phyloP scores from a whole-genome alignment of 1,140 invertebrate species.

The Triops cancriformis region DNA sequence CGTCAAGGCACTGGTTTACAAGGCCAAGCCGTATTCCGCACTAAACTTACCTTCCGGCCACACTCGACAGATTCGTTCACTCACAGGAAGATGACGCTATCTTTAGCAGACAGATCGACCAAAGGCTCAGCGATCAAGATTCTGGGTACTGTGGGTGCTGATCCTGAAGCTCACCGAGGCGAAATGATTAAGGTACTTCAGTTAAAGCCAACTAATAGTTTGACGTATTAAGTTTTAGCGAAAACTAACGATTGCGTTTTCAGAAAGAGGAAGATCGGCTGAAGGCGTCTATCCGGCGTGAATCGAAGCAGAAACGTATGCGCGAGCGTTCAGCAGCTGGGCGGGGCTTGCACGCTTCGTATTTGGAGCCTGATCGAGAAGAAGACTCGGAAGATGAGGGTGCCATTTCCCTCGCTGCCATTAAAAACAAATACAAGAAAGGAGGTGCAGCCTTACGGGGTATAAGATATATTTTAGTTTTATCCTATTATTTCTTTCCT shows the following conservation, averaged over 20 bases:
- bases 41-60: conserved; percentile 92
- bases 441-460: conserved; percentile 42
- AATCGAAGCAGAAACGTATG: conserved; percentile 52
- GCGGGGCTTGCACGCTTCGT: conserved; percentile 50
- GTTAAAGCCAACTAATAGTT: conserved; percentile 11
- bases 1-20: conserved; percentile 95
- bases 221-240: neutral
- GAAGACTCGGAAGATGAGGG: conserved; percentile 85
- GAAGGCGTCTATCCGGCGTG: conserved; percentile 68
- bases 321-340: conserved; percentile 50
- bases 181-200: conserved; percentile 74
- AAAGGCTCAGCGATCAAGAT: conserved; percentile 96
- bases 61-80: conserved; percentile 98
- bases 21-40: conserved; percentile 92
- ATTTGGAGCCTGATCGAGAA: conserved; percentile 51
- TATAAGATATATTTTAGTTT: too few relatives aligned
- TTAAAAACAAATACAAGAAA: conserved; percentile 89
- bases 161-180: conserved; percentile 83
- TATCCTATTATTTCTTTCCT: too few relatives aligned
- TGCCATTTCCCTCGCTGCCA: conserved; percentile 81
- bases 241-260: too few relatives aligned
- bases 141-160: conserved; percentile 81
- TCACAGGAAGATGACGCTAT: conserved; percentile 97
- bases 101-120: conserved; percentile 89
- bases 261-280: conserved; percentile 92